Evolutionary conservation across 1,140 invertebrate genomes (phyloP).

Genomic region (Eurosta solidaginis): DNA sequence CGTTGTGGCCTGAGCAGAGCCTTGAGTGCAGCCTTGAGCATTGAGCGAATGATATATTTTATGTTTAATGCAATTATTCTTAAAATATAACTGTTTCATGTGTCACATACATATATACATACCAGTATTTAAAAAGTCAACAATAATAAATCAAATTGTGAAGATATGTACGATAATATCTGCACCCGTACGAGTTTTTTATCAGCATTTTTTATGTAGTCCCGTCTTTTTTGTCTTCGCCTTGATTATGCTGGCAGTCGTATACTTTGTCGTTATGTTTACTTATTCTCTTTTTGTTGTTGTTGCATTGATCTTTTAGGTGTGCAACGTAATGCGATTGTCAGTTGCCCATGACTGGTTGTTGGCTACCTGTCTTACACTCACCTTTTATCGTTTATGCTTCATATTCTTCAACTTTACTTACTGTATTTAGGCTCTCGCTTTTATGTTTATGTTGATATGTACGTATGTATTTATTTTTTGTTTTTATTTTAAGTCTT

Average conservation of each 20-base stretch:
- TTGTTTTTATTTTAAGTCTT: no score
- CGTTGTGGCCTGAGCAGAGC: no score
- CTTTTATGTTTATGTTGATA: neutral
- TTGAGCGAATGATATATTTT: no score
- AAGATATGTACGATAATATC: no score
- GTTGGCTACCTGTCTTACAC: conserved; percentile 24
- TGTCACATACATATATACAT: no score
- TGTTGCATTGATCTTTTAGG: conserved; percentile 20
- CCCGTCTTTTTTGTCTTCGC: neutral
- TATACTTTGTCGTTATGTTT: neutral
- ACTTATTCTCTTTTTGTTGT: neutral
- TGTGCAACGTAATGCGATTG: conserved; percentile 24
- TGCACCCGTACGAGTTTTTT: no score
- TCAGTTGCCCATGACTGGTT: conserved; percentile 22
- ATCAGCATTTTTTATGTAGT: neutral
- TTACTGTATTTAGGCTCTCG: no score
- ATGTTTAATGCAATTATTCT: no score
- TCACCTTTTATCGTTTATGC: conserved; percentile 12
- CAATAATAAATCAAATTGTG: no score
- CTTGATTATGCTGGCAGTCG: conserved; percentile 1
- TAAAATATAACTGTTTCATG: no score
- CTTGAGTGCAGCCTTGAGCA: no score
- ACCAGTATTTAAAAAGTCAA: no score
- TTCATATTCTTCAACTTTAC: neutral
- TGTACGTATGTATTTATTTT: neutral